Evolutionary conservation across 2,888 invertebrate genomes (phyloP), one percentile per base, ranked within the genome.

Genomic region (Pseudolycoriella hygida): DNA sequence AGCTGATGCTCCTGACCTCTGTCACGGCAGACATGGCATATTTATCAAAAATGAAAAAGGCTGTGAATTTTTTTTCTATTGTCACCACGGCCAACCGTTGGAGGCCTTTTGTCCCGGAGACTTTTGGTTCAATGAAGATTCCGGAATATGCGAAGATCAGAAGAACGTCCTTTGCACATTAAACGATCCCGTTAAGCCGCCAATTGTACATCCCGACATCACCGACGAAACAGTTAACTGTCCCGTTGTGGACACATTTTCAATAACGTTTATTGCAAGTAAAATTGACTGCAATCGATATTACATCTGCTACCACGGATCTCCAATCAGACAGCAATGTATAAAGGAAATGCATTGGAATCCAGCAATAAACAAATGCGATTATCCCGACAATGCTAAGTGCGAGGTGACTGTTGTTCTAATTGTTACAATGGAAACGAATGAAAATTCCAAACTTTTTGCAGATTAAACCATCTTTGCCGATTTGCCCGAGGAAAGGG

Each of bases 341-440:
- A 56, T 60, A 1, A 31, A 53, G 5, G 53, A 51, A 47, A 49
- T 61, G 43, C 57, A 61, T 15, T 62, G 60, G 41, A 59, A 61
- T 53, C 43, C 45, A 0, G 41, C 45, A 8, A 56, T 53, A 6
- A 53, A 54, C 12, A 55, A 56, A 48, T 62, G 62, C 47, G 62
- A 61, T 48, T 59, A 53, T 50, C 54, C 61, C 0, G 52, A 56
- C 31, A 54, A 55, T 32, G 56, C 55, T 12, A 54, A 55, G 8
- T 62, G 62, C 46, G 8, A 53, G 53, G 61, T 61, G 46, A 48
- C n/a, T n/a, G n/a, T n/a, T n/a, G n/a, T n/a, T n/a, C n/a, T n/a
- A n/a, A n/a, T n/a, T n/a, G n/a, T n/a, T n/a, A n/a, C n/a, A n/a
- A n/a, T 25, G 25, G 8, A 25, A 25, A 25, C 17, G 17, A 39